Evolutionary conservation across 92 coral and sea anemone species (phyloP).

Genomic region (Zoanthus solanderi): DNA sequence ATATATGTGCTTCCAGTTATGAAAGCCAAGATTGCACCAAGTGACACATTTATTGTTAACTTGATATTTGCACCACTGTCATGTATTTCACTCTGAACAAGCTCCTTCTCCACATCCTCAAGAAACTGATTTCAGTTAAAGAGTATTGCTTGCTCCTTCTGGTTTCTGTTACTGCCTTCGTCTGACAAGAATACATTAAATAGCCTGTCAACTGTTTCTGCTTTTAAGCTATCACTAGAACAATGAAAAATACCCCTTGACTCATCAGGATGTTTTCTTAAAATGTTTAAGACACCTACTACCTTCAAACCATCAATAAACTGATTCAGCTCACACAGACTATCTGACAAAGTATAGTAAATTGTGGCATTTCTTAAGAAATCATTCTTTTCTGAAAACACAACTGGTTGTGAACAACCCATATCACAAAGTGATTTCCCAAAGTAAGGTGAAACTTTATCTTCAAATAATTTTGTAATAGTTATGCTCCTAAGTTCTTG

Average conservation of each 20-base stretch:
- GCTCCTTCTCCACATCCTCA: constrained; percentile 62
- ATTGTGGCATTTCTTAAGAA: constrained; percentile 52
- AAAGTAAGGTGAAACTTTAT: constrained; percentile 33
- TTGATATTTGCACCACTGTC: constrained; percentile 17
- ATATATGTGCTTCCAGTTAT: constrained; percentile 44
- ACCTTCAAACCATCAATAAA: constrained; percentile 66
- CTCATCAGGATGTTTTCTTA: constrained; percentile 61
- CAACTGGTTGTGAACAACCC: constrained; percentile 17
- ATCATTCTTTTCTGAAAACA: constrained; percentile 45
- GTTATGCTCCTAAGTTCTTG: constrained; percentile 28
- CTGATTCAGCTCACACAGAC: constrained; percentile 62
- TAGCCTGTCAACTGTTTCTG: constrained; percentile 59
- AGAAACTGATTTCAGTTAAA: constrained; percentile 60
- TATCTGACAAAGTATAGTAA: constrained; percentile 54
- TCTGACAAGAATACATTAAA: constrained; percentile 52
- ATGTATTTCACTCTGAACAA: constrained; percentile 9
- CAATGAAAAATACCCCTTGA: constrained; percentile 58
- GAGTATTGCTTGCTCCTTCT: constrained; percentile 56
- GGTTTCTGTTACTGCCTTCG: constrained; percentile 67
- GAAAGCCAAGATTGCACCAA: not conserved
- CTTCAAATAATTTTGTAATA: constrained; percentile 31
- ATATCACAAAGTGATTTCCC: constrained; percentile 32
- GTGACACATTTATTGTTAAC: no score
- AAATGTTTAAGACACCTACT: constrained; percentile 52
- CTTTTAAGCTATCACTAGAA: constrained; percentile 53